phyloP scores from a whole-genome alignment of 2,113 vertebrate species.

The Fregata magnificens region DNA sequence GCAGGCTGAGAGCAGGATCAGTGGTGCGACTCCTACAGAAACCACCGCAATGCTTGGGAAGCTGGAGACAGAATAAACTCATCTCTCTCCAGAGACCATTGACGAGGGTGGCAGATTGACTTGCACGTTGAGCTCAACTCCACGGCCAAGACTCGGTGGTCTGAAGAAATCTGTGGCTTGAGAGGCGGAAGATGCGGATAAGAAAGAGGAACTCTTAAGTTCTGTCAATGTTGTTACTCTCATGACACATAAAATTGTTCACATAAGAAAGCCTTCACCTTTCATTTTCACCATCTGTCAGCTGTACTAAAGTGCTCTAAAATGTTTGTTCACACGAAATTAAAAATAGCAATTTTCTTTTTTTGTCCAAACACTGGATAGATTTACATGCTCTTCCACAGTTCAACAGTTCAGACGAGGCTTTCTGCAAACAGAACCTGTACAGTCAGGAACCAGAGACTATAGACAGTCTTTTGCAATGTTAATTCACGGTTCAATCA shows the following conservation, averaged over 20 bases:
- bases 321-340: background rate
- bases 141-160: background rate
- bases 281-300: background rate
- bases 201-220: background rate
- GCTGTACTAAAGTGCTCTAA: background rate
- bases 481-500: background rate
- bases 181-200: background rate
- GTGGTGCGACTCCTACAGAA: fast-evolving
- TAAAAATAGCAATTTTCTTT: background rate
- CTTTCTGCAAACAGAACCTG: background rate
- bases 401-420: background rate
- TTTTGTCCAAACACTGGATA: background rate
- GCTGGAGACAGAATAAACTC: background rate
- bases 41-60: fast-evolving
- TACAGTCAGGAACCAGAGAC: background rate
- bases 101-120: background rate
- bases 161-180: background rate
- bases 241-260: background rate
- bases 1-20: background rate
- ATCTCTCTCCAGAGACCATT: background rate
- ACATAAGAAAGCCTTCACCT: background rate
- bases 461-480: background rate
- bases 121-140: background rate
- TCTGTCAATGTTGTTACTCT: background rate
- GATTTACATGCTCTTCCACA: background rate